Base-by-base conservation (phyloP, 2,113 vertebrate species). In the Equus quagga region DNA sequence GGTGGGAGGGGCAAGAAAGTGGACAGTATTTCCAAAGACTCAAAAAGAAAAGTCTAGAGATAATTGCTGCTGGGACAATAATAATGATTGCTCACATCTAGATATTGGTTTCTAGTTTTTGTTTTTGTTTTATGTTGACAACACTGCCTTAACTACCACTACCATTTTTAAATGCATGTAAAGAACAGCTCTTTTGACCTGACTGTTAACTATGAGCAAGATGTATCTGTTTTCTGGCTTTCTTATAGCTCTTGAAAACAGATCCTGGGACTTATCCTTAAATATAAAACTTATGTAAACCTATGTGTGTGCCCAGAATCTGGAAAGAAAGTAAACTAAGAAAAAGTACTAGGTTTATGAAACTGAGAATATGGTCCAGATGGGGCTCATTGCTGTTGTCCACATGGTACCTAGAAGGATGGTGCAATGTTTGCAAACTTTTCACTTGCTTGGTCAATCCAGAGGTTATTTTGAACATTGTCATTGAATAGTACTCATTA, bases 391-490 rank as follows among this genome's bases (percentile, higher is more conserved):
- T 41, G n/a, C 41, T 49, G 6, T 24, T 26, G 31, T 49, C 54
- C 8, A 18, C 24, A 13, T 78, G 2, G 10, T 73, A 62, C 54
- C 41, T 89, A 54, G 24, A 54, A 87, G 36, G n/a, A 41, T 78
- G 60, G 23, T 58, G 62, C 1, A 1, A 4, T 79, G n/a, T 91
- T 93, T 81, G 18, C n/a, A 81, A 19, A 73, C 82, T 96, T 97
- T 89, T 54, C 51, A 67, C 4, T 96, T 85, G 23, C 36, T 96
- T 75, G 26, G 62, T 79, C 73, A 54, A 2, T 85, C 92, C 85
- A 93, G 76, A 94, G 41, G 72, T 94, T 84, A 91, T 75, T 83
- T 84, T 58, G 56, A 94, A 81, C 46, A 54, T 81, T 94, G 91
- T 65, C 54, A 31, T 65, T 72, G 81, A 79, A 73, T 10, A 64